Evolutionary conservation across 2,797 vertebrate species (phyloP).

Genomic region (Periophthalmus magnuspinnatus): DNA sequence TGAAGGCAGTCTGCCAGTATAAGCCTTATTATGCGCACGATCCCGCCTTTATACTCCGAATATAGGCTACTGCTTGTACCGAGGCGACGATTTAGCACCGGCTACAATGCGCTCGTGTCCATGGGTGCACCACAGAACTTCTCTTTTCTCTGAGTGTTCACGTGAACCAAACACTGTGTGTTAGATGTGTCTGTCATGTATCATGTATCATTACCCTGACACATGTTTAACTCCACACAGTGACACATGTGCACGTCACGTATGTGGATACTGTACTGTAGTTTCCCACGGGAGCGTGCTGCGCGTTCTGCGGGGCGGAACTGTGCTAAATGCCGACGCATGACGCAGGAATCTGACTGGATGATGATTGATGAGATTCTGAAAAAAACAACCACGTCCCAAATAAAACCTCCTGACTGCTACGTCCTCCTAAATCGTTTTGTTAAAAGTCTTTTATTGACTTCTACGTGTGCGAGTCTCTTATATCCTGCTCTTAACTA

Average conservation of each 20-base stretch:
- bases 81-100: constrained; percentile 20
- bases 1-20: constrained; percentile 43
- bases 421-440: not conserved
- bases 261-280: constrained; percentile 29
- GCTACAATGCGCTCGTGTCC: constrained; percentile 21
- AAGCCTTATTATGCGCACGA: constrained; percentile 48
- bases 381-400: constrained; percentile 22
- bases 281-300: constrained; percentile 28
- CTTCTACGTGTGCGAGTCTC: constrained; percentile 16
- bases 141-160: constrained; percentile 9
- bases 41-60: constrained; percentile 31
- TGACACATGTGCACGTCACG: constrained; percentile 6
- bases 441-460: constrained; percentile 3
- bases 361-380: constrained; percentile 42
- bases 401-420: constrained; percentile 12
- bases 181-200: constrained; percentile 12
- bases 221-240: constrained; percentile 1
- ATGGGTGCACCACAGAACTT: constrained; percentile 41
- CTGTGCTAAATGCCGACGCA: constrained; percentile 49
- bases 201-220: constrained; percentile 4
- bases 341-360: constrained; percentile 59
- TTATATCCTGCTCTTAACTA: not conserved
- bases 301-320: constrained; percentile 54
- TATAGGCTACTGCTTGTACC: constrained; percentile 12
- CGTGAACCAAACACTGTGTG: not conserved